Conservation (phyloP, 2,797 vertebrate species). For the Lindbergichthys nudifrons region DNA sequence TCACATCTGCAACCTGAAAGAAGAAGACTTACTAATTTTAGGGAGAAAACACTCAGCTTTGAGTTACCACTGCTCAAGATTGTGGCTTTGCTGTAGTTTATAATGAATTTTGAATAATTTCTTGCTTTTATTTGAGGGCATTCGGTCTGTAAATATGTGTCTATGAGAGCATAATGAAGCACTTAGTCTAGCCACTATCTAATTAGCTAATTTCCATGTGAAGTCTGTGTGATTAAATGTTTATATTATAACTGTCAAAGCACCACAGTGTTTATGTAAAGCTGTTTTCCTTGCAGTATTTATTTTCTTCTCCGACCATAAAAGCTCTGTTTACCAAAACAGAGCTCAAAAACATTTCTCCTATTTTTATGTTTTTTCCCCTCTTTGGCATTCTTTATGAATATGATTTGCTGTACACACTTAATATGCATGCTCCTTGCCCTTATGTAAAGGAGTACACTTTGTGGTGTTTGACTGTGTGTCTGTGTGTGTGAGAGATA, state of each 20-base stretch:
- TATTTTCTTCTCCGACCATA: slow-evolving; percentile 13
- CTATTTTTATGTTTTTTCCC: slow-evolving; percentile 1
- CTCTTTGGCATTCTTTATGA: not conserved
- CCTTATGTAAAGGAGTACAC: not conserved
- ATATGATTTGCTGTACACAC: not conserved
- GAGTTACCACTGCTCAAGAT: slow-evolving; percentile 14
- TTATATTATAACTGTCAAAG: slow-evolving; percentile 49
- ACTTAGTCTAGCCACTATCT: slow-evolving; percentile 35
- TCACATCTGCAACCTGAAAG: slow-evolving; percentile 1
- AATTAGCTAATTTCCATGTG: slow-evolving; percentile 51
- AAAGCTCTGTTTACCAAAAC: slow-evolving; percentile 31
- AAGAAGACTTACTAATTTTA: slow-evolving; percentile 2
- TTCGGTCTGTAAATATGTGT: not conserved
- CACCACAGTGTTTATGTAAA: slow-evolving; percentile 38
- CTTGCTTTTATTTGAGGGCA: not conserved
- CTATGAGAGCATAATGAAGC: slow-evolving; percentile 29
- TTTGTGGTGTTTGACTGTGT: not conserved
- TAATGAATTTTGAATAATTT: slow-evolving; percentile 11
- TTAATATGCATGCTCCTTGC: not conserved
- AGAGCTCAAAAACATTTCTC: not conserved
- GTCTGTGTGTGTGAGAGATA: slow-evolving; percentile 3
- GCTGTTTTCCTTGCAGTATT: slow-evolving; percentile 2
- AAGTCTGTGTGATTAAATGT: slow-evolving; percentile 45
- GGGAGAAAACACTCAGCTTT: slow-evolving; percentile 11
- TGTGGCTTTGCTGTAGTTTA: slow-evolving; percentile 14